phyloP scores from a whole-genome alignment of 2,797 vertebrate genomes.

The Danio kyathit region DNA sequence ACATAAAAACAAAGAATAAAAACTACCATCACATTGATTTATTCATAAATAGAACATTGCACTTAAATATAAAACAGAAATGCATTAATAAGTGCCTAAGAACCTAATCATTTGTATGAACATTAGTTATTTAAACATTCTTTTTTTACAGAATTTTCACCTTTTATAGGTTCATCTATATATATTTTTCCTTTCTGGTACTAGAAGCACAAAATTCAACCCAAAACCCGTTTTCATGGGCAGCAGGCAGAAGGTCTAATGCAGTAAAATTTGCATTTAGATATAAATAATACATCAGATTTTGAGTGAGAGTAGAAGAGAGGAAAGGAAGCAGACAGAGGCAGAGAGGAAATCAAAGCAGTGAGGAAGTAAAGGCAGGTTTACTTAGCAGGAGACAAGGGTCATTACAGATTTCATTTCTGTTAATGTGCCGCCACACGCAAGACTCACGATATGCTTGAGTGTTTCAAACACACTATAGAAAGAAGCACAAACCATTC shows the following conservation, averaged over 20 bases:
- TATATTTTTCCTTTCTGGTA: not conserved
- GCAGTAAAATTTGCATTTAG: constrained; percentile 56
- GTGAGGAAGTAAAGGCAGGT: constrained; percentile 29
- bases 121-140: no score
- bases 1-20: no score
- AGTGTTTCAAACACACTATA: constrained; percentile 12
- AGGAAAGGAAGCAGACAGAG: constrained; percentile 8
- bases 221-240: constrained; percentile 49
- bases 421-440: constrained; percentile 7
- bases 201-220: constrained; percentile 44
- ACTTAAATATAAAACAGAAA: no score
- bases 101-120: no score
- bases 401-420: constrained; percentile 43
- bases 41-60: no score
- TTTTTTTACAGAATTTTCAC: not conserved
- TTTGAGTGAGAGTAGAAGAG: constrained; percentile 51
- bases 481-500: not conserved
- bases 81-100: no score
- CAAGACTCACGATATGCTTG: not conserved
- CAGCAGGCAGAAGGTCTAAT: constrained; percentile 48
- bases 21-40: no score
- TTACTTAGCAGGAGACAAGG: constrained; percentile 36
- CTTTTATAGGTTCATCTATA: no score
- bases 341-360: constrained; percentile 18
- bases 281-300: constrained; percentile 71